Percentiles rank a stretch among this genome's conserved stretches.
Evolutionary conservation across 2,113 vertebrate species (phyloP).

Genomic region (Pollachius pollachius): DNA sequence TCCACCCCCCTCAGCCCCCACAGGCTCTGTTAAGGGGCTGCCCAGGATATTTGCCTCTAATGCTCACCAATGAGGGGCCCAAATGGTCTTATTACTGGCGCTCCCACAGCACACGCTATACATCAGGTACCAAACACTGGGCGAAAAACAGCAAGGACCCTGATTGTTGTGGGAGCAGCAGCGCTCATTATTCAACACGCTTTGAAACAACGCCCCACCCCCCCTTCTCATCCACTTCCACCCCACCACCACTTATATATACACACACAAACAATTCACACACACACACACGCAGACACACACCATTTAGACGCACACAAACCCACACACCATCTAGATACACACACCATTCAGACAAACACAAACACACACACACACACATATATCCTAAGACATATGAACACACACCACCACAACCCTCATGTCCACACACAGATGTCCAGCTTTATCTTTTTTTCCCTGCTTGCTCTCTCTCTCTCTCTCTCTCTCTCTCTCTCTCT

Average conservation of each 20-base stretch:
- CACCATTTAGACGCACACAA: no score
- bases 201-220: conserved; percentile 28
- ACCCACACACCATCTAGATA: no score
- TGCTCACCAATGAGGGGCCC: conserved; percentile 73
- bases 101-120: conserved; percentile 72
- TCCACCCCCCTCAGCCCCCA: conserved; percentile 24
- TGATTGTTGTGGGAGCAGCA: conserved; percentile 79
- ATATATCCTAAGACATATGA: no score
- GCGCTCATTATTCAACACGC: conserved; percentile 74
- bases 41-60: conserved; percentile 74
- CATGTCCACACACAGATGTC: no score
- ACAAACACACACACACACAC: no score
- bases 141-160: conserved; percentile 65
- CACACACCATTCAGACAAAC: no score
- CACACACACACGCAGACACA: no score
- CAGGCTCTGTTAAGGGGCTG: conserved; percentile 67
- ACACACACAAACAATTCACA: background rate
- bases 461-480: conserved; percentile 3
- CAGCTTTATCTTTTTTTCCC: conserved; percentile 9
- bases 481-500: conserved; percentile 21
- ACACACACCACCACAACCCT: no score
- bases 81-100: conserved; percentile 77
- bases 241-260: conserved; percentile 11
- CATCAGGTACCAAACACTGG: conserved; percentile 71
- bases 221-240: conserved; percentile 35